A percentile compares a stretch with the other conserved stretches of the same genome.
These are phyloP conservation scores for Cetoscarus ocellatus DNA, from an alignment of 2,797 vertebrate genomes.

Conservation along the genomic window DNA sequence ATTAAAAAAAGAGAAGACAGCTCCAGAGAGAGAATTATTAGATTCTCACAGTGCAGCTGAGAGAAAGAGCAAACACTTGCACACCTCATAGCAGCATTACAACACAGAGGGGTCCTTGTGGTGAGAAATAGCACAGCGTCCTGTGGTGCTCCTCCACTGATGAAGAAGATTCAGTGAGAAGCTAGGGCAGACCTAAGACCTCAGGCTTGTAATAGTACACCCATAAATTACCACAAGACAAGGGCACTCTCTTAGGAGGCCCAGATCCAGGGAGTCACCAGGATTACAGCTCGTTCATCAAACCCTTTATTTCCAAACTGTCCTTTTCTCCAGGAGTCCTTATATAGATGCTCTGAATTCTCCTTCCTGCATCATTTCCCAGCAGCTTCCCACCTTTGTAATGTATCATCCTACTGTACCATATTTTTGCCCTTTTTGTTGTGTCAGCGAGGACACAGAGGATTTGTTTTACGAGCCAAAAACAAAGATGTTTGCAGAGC, in stretches of 20 bases:
- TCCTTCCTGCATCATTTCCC: conserved; percentile 46
- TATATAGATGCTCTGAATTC: conserved; percentile 62
- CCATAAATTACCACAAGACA: conserved; percentile 81
- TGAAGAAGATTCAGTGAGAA: conserved; percentile 59
- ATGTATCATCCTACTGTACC: conserved; percentile 22
- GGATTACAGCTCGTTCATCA: conserved; percentile 83
- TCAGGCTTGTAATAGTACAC: conserved; percentile 69
- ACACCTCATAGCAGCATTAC: conserved; percentile 24
- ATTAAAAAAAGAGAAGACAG: background rate
- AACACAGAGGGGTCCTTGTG: conserved; percentile 42
- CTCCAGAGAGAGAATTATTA: conserved; percentile 13
- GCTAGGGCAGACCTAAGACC: conserved; percentile 68
- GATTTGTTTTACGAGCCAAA: conserved; percentile 14
- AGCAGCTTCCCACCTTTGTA: conserved; percentile 23
- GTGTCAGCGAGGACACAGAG: conserved; percentile 17
- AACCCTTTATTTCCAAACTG: conserved; percentile 65
- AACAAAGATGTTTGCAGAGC: conserved; percentile 7
- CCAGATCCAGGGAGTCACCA: conserved; percentile 65
- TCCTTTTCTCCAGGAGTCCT: conserved; percentile 61
- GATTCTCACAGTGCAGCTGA: conserved; percentile 14
- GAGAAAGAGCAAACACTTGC: conserved; percentile 16
- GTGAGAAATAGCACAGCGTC: conserved; percentile 51
- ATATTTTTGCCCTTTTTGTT: conserved; percentile 21
- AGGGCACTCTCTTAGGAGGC: conserved; percentile 72
- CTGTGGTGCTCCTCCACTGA: conserved; percentile 47